Base-by-base conservation (phyloP, 2,113 vertebrate genomes). In the Mus spicilegus region DNA sequence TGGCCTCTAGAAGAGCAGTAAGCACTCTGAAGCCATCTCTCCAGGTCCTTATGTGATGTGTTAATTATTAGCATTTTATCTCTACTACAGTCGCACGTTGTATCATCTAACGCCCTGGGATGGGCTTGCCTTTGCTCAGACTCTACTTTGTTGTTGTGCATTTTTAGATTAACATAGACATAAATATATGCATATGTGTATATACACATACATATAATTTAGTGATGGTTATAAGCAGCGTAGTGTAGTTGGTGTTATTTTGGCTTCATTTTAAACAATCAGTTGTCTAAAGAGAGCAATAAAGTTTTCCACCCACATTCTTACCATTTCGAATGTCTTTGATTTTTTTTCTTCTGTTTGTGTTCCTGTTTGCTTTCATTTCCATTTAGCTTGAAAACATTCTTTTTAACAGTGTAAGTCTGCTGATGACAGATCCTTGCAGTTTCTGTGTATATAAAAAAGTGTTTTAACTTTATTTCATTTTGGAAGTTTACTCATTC, bases 241-340 rank as follows among this genome's bases (percentile, higher is more conserved):
- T 51, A 91, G 63, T 56, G 58, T 4, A 69, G 19, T 22, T 86
- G 28, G 4, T 85, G 75, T 63, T 65, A 36, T 89, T 93, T 42
- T 96, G 78, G n/a, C 58, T 86, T 89, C 51, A 49, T 73, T 84
- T 75, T 76, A 63, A 93, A 63, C 9, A 80, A 10, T 54, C 16
- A 26, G 10, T 88, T 90, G 70, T 92, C 69, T 92, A 90, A 85
- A 80, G 20, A 89, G 95, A 78, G 90, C 67, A 78, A 93, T 75
- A 72, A 65, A 7, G 70, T 16, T 69, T 86, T 82, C 77, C 5
- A 67, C 24, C 24, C 61, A 87, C 5, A 14, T 82, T 56, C 30
- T 84, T 94, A 73, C 22, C 39, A 58, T 78, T 61, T 76, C 30
- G 42, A 65, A 0, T 94, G n/a, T 61, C 39, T 14, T 93, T 91